Evolutionary conservation across 2,113 vertebrate species (phyloP).

Genomic region (Rattus rattus): DNA sequence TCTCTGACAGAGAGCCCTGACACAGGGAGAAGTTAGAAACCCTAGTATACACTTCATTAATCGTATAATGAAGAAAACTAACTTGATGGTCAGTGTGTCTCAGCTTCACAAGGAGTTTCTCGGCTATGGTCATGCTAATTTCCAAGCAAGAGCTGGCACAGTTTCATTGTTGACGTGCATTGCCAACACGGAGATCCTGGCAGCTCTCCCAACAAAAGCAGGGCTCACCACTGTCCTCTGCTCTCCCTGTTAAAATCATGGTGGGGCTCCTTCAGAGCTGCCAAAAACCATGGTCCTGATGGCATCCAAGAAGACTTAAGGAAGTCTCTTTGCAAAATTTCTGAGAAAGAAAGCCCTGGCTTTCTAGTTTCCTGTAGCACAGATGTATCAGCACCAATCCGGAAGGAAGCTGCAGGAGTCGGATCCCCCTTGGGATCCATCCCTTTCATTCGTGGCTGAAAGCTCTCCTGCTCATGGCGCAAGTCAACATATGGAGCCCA

Average conservation of each 20-base stretch:
- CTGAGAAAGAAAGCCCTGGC: neutral
- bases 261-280: neutral
- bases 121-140: neutral
- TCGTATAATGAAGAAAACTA: neutral
- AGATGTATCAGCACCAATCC: neutral
- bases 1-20: neutral
- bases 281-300: neutral
- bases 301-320: neutral
- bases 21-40: neutral
- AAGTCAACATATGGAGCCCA: neutral
- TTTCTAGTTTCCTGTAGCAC: neutral
- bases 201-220: neutral
- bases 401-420: neutral
- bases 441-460: neutral
- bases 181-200: neutral
- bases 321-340: neutral
- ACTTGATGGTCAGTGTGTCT: neutral
- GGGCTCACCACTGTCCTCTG: neutral
- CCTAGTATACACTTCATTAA: neutral
- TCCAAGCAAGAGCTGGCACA: neutral
- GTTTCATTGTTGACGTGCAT: constrained; percentile 15
- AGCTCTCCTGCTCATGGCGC: neutral
- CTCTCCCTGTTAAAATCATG: constrained; percentile 34
- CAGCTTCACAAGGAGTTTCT: neutral
- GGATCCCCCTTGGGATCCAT: neutral